A percentile compares a stretch with the other conserved stretches of the same genome.
phyloP scores from a whole-genome alignment of 2,797 vertebrate species.

The Liparis tanakae region DNA sequence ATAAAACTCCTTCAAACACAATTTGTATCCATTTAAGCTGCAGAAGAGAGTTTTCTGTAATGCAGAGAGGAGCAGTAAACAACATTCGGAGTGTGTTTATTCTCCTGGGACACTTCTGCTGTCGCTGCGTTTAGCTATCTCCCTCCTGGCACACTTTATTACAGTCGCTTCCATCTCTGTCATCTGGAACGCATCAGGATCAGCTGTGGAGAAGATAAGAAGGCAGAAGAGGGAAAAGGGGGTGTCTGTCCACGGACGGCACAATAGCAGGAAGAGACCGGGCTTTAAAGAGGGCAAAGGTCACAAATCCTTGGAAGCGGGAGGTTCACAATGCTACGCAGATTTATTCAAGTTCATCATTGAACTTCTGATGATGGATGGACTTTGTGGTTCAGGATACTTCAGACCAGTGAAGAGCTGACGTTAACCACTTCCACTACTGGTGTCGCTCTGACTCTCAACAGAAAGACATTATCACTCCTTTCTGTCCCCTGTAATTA shows the following conservation, averaged over 20 bases:
- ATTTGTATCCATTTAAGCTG: constrained; percentile 17
- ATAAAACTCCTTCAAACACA: constrained; percentile 53
- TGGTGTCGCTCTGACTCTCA: background rate
- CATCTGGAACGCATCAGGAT: constrained; percentile 34
- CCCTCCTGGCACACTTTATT: constrained; percentile 5
- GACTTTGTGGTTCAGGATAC: constrained; percentile 4
- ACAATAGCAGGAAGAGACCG: constrained; percentile 76
- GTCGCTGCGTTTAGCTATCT: constrained; percentile 16
- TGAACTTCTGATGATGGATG: constrained; percentile 50
- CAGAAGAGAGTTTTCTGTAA: background rate
- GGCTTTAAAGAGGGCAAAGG: constrained; percentile 46
- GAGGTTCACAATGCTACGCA: background rate
- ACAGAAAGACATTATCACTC: background rate
- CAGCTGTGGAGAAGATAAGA: constrained; percentile 32
- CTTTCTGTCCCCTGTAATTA: constrained; percentile 1
- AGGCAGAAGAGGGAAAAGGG: constrained; percentile 10
- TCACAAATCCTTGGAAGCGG: constrained; percentile 43
- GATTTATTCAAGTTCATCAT: constrained; percentile 60
- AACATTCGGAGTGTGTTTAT: constrained; percentile 10
- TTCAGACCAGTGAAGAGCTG: background rate
- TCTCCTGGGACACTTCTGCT: constrained; percentile 5
- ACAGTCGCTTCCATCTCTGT: constrained; percentile 20
- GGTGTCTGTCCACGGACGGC: constrained; percentile 15
- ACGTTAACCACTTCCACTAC: background rate
- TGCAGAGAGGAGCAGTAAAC: background rate